phyloP scores from a whole-genome alignment of 2,113 vertebrate genomes.

The Asarcornis scutulata region DNA sequence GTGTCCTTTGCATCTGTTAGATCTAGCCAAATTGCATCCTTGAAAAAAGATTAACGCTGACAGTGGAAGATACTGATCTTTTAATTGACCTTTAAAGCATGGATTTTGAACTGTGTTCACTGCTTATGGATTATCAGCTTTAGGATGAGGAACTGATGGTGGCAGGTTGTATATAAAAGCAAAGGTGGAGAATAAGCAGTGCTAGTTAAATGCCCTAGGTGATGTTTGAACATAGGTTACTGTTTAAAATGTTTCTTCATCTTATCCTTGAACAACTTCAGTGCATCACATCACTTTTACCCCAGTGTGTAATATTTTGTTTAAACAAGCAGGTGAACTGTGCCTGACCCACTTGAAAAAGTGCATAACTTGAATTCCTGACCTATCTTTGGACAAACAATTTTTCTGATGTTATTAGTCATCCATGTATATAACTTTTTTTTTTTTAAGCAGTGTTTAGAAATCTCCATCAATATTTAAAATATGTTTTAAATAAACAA shows the following conservation, averaged over 20 bases:
- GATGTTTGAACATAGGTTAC: slow-evolving; percentile 22
- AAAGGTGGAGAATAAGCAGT: neutral
- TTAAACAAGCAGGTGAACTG: slow-evolving; percentile 72
- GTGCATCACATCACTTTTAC: neutral
- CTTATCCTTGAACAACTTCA: neutral
- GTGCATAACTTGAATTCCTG: slow-evolving; percentile 72
- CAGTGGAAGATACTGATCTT: neutral
- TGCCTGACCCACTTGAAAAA: slow-evolving; percentile 63
- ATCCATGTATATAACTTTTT: neutral
- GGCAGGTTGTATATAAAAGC: neutral
- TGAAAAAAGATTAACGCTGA: neutral
- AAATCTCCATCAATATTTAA: slow-evolving; percentile 19
- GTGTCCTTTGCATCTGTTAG: neutral
- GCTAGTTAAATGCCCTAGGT: neutral
- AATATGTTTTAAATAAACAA: neutral
- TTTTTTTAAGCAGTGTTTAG: slow-evolving; percentile 8
- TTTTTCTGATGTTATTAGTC: slow-evolving; percentile 36
- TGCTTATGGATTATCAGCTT: neutral
- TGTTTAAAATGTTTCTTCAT: slow-evolving; percentile 9
- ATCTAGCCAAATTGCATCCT: neutral
- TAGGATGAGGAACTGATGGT: neutral
- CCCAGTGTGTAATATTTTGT: neutral
- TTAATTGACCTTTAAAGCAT: neutral
- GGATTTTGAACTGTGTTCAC: neutral
- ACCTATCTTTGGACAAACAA: slow-evolving; percentile 23